Evolutionary conservation across 2,888 invertebrate species (phyloP).

Genomic region (Dryocosmus kuriphilus): DNA sequence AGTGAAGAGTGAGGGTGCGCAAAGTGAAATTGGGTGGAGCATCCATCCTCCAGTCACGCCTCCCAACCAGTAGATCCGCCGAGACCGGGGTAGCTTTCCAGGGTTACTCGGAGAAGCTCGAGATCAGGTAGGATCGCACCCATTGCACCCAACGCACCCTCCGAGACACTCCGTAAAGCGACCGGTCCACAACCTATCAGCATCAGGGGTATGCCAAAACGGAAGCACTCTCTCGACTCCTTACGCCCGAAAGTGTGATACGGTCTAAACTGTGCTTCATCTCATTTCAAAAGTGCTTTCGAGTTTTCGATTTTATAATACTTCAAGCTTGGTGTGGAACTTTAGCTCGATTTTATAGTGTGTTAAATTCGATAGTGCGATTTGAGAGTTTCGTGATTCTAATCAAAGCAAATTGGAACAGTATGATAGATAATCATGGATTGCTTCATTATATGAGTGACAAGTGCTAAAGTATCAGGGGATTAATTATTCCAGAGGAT

Average conservation of each 20-base stretch:
- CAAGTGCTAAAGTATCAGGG: neutral
- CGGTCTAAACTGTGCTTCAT: neutral
- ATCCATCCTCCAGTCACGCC: constrained; percentile 78
- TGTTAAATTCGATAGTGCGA: neutral
- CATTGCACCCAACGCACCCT: constrained; percentile 42
- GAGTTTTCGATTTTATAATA: neutral
- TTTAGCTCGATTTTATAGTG: neutral
- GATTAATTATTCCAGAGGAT: neutral
- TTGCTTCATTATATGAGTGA: neutral
- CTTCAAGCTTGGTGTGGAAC: neutral
- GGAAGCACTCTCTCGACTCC: neutral
- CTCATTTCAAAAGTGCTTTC: neutral
- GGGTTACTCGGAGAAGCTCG: constrained; percentile 42
- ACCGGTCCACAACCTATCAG: constrained; percentile 21
- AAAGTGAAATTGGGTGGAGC: constrained; percentile 71
- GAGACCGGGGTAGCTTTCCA: constrained; percentile 2
- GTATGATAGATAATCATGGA: neutral
- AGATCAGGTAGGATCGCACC: constrained; percentile 41
- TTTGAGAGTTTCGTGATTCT: neutral
- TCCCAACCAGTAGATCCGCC: constrained; percentile 70
- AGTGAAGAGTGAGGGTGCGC: constrained; percentile 56
- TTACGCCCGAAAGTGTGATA: neutral
- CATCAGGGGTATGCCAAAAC: neutral
- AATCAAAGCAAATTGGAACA: neutral
- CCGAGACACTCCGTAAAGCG: constrained; percentile 50